phyloP scores from a whole-genome alignment of 2,888 invertebrate species.

The Sinodicranocentrus sp. region DNA sequence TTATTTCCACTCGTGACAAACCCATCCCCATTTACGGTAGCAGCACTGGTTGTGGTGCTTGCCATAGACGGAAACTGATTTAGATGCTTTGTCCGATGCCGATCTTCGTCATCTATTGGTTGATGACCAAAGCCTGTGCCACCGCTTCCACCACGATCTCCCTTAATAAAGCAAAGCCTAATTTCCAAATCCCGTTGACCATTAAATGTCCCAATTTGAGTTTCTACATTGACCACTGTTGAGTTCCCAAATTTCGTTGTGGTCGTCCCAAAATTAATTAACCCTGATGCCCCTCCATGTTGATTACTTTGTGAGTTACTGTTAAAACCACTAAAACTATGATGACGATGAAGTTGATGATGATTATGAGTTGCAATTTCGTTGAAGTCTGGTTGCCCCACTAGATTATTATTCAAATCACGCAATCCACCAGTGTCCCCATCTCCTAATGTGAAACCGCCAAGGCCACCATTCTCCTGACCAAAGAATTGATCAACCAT shows the following conservation, averaged over 20 bases:
- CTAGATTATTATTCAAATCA: constrained; percentile 55
- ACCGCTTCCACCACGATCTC: background rate
- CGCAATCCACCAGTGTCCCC: background rate
- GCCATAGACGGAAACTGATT: too few relatives aligned
- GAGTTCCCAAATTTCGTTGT: constrained; percentile 11
- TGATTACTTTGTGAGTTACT: background rate
- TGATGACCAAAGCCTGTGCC: too few relatives aligned
- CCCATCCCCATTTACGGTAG: background rate
- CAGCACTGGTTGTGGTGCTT: too few relatives aligned
- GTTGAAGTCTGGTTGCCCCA: constrained; percentile 17
- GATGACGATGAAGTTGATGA: constrained; percentile 13
- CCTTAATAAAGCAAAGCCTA: constrained; percentile 71
- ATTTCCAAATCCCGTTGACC: constrained; percentile 76
- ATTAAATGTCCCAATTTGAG: constrained; percentile 75
- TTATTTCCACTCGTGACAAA: background rate
- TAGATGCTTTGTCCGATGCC: too few relatives aligned
- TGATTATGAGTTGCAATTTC: background rate
- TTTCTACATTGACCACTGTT: constrained; percentile 71
- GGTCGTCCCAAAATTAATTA: constrained; percentile 36
- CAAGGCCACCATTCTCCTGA: background rate
- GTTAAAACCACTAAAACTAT: constrained; percentile 46
- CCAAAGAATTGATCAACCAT: constrained; percentile 61
- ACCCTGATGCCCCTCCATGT: constrained; percentile 34
- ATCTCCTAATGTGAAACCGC: background rate
- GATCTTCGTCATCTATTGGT: too few relatives aligned